These are phyloP conservation scores for Nestor notabilis DNA, from an alignment of 2,113 vertebrate species.

Conservation along the genomic window DNA sequence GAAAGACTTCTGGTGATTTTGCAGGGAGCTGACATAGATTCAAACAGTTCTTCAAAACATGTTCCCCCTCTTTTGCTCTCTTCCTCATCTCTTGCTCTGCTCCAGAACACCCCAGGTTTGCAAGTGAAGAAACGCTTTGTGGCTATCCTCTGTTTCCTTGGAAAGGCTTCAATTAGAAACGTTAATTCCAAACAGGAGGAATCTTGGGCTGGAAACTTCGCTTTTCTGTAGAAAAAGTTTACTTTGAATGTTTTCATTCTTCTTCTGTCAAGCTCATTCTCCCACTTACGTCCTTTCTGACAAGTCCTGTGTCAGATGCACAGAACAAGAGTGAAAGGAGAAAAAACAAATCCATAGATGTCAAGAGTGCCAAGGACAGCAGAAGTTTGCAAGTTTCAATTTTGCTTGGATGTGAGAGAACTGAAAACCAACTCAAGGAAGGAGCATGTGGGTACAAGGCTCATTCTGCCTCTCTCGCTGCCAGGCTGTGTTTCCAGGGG, in stretches of 20 bases:
- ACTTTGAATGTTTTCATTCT: not conserved
- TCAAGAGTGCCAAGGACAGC: not conserved
- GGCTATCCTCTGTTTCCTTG: not conserved
- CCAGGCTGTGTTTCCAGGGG: not conserved
- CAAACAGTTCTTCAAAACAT: not conserved
- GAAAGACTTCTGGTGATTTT: not conserved
- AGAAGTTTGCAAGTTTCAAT: not conserved
- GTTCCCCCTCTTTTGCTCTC: not conserved
- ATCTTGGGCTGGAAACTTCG: not conserved
- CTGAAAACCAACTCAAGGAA: not conserved
- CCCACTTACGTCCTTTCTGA: not conserved
- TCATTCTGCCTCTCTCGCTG: not conserved
- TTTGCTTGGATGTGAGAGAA: not conserved
- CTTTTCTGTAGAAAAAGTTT: not conserved
- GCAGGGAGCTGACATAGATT: not conserved
- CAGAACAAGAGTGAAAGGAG: not conserved
- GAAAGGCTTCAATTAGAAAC: not conserved
- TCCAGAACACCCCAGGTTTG: not conserved
- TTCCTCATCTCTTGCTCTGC: not conserved
- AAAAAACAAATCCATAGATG: not conserved
- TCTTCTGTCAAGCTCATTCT: not conserved
- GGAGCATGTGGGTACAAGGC: not conserved
- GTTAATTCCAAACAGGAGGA: accelerated
- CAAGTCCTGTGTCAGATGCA: not conserved
- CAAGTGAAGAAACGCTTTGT: not conserved